These are phyloP conservation scores for Ochropacha duplaris DNA, from an alignment of 2,888 invertebrate species.

Conservation along the genomic window DNA sequence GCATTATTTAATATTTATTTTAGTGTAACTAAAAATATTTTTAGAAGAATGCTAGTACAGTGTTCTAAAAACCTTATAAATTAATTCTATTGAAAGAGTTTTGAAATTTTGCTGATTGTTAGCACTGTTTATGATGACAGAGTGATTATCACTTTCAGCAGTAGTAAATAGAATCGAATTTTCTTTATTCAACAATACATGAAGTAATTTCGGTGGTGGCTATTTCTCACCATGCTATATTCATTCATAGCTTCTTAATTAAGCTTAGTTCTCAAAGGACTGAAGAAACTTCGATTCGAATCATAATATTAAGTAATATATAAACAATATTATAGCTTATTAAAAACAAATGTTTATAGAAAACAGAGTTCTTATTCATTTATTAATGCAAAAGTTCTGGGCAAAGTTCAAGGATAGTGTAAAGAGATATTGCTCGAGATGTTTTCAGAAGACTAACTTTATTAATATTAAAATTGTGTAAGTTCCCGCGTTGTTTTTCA, in stretches of 20 bases:
- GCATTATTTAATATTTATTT: neutral
- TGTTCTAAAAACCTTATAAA: neutral
- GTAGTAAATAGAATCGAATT: neutral
- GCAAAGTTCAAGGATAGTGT: neutral
- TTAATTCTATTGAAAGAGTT: neutral
- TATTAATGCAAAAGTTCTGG: neutral
- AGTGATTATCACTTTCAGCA: neutral
- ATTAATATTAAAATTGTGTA: too few species aligned
- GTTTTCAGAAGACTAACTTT: neutral
- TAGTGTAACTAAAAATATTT: neutral
- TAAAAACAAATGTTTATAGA: neutral
- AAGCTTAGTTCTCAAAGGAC: neutral
- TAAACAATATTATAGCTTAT: neutral
- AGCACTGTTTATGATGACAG: neutral
- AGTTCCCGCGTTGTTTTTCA: neutral
- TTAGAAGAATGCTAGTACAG: neutral
- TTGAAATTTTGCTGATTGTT: neutral
- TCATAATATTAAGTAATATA: neutral
- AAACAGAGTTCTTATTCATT: neutral
- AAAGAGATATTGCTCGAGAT: neutral
- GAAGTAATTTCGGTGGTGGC: too few species aligned
- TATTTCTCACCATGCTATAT: neutral
- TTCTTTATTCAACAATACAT: neutral
- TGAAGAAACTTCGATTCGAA: neutral
- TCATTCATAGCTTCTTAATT: too few species aligned